phyloP scores from a whole-genome alignment of 1,140 invertebrate species.

The Doryteuthis pealeii region DNA sequence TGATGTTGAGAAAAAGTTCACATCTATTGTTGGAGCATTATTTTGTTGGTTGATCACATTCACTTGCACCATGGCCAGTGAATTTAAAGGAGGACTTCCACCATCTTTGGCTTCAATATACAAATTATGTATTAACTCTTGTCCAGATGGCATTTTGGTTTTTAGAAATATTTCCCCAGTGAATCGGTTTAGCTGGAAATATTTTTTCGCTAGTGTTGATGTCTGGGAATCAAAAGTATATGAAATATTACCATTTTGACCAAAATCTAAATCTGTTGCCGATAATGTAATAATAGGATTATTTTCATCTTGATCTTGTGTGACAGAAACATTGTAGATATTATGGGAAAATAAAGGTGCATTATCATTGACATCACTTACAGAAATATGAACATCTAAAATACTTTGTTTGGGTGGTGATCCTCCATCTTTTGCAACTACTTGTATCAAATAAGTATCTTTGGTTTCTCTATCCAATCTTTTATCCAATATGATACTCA shows the following conservation, averaged over 20 bases:
- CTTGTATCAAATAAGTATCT: conserved; percentile 37
- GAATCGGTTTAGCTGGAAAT: conserved; percentile 75
- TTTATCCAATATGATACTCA: conserved; percentile 39
- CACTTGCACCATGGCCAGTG: conserved; percentile 34
- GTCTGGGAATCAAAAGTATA: conserved; percentile 82
- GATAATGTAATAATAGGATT: conserved; percentile 37
- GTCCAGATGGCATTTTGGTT: conserved; percentile 26
- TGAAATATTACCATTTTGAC: conserved; percentile 44
- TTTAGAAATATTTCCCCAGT: conserved; percentile 32
- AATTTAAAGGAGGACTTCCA: conserved; percentile 30
- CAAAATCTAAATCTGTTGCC: conserved; percentile 48
- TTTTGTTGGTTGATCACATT: conserved; percentile 48
- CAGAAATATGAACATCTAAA: conserved; percentile 62
- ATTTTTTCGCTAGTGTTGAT: conserved; percentile 80
- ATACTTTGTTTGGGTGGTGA: conserved; percentile 37
- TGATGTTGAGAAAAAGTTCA: conserved; percentile 33
- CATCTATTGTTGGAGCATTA: conserved; percentile 44
- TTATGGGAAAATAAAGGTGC: conserved; percentile 75
- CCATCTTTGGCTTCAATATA: conserved; percentile 36
- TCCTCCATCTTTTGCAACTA: conserved; percentile 47
- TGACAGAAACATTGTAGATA: conserved; percentile 47
- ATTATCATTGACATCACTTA: conserved; percentile 94
- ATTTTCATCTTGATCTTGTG: conserved; percentile 39
- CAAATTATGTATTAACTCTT: conserved; percentile 27
- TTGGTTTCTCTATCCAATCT: conserved; percentile 41